Evolutionary conservation across 2,888 invertebrate species (phyloP), one percentile per base, ranked within the genome.

Genomic region (Eupeodes latifasciatus): DNA sequence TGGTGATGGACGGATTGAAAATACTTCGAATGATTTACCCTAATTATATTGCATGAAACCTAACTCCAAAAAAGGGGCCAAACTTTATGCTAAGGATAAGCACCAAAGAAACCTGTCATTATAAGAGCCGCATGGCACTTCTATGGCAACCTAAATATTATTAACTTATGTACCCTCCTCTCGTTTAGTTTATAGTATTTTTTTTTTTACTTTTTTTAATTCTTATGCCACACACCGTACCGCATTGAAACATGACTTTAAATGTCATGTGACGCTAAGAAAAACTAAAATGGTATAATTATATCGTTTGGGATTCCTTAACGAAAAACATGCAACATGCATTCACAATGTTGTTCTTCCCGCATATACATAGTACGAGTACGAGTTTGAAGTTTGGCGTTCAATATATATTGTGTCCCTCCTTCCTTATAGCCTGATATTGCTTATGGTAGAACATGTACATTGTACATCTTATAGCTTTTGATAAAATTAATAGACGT

Each of bases 231-330:
- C 27, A n/a, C 36, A 72, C 69, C 69, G 16, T 19, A 19, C 59
- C 49, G 16, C 57, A 62, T 51, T 55, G 14, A n/a, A 57, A 47
- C 61, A 82, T 69, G 55, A 19, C 74, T 66, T 79, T 49, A 74
- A 84, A 79, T 84, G 77, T 85, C 77, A 85, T 67, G 74, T 78
- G 81, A 72, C 85, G 77, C 55, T 19, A 66, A 85, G 19, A 64
- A 66, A 72, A 81, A 72, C 67, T 36, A 61, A 77, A 85, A 81
- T 85, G 81, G 77, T 85, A 49, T 66, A 81, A 85, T 85, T 85
- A 77, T 67, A 81, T 77, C 77, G 72, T 67, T 85, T 61, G 53
- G 66, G 49, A 71, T 44, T 66, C 61, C 61, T 55, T 61, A 66
- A 44, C 16, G 34, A 40, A 27, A 77, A 67, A 51, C 85, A 81